These are phyloP conservation scores for Cossypha niveicapilla DNA, from an alignment of 2,797 vertebrate species.

Conservation along the genomic window DNA sequence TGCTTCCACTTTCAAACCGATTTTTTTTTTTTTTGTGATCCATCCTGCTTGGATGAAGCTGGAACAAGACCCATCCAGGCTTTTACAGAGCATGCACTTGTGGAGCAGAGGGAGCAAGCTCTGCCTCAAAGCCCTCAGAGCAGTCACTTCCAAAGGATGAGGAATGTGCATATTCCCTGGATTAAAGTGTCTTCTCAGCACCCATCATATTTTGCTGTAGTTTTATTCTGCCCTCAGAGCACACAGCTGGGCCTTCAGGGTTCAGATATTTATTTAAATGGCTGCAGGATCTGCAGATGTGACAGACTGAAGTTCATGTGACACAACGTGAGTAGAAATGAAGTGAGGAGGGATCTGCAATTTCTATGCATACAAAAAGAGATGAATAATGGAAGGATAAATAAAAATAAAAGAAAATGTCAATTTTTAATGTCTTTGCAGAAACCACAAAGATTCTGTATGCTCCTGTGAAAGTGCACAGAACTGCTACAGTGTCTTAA, in stretches of 20 bases:
- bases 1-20: background rate
- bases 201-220: background rate
- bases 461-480: background rate
- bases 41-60: background rate
- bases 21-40: background rate
- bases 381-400: background rate
- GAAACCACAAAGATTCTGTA: background rate
- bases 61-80: background rate
- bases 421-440: background rate
- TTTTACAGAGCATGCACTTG: accelerated
- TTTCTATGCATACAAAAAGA: background rate
- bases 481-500: background rate
- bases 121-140: background rate
- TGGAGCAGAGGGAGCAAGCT: accelerated
- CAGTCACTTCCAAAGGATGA: background rate
- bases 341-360: background rate
- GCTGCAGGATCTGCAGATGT: background rate
- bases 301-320: background rate
- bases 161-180: background rate
- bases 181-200: background rate
- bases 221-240: background rate
- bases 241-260: background rate
- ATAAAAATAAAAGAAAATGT: background rate
- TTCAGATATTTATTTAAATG: background rate
- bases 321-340: background rate